Evolutionary conservation across 2,888 invertebrate species (phyloP), one percentile per base, ranked within the genome.

Genomic region (Plutella xylostella): DNA sequence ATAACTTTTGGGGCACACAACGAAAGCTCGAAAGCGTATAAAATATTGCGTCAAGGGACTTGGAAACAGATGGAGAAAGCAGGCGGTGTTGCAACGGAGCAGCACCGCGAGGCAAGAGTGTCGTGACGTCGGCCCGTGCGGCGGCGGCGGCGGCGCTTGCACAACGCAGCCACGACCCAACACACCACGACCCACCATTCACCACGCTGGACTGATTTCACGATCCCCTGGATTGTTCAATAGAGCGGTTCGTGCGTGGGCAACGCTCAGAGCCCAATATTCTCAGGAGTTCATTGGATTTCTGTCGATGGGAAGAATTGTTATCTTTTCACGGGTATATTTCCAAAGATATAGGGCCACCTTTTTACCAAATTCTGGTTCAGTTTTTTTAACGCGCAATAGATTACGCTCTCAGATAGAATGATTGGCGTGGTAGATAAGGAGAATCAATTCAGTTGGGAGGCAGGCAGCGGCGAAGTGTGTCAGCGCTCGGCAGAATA

Each of bases 51-150:
- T 20, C 33, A 14, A 20, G 17, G 7, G 43, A 20, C 30, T 51
- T 60, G 55, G 55, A 57, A 56, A 58, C 55, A 59, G 60, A 54
- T 55, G 65, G 74, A 75, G 78, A 79, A 77, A 79, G 79, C 71
- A 62, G 65, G 52, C 19, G 41, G 70, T 73, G 69, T 72, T 67
- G 74, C 64, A 72, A 76, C 57, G 51, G 49, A 54, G 50, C 49
- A 33, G 14, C 60, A 58, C 50, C 60, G 61, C 22, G 39, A 25
- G 15, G 25, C 22, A 22, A 39, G 18, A 22, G 14, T 22, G n/a
- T 39, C 39, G 39, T 41, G 41, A 30, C 41, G 41, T 9, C 28
- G 19, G 21, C 39, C 14, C 22, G 39, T 9, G 39, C 14, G 25
- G 17, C 17, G 14, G 22, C 34, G 22, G 14, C 19, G 20, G 15